Base-by-base conservation (phyloP, 2,888 invertebrate genomes). In the Lasioglossum zephyrum region DNA sequence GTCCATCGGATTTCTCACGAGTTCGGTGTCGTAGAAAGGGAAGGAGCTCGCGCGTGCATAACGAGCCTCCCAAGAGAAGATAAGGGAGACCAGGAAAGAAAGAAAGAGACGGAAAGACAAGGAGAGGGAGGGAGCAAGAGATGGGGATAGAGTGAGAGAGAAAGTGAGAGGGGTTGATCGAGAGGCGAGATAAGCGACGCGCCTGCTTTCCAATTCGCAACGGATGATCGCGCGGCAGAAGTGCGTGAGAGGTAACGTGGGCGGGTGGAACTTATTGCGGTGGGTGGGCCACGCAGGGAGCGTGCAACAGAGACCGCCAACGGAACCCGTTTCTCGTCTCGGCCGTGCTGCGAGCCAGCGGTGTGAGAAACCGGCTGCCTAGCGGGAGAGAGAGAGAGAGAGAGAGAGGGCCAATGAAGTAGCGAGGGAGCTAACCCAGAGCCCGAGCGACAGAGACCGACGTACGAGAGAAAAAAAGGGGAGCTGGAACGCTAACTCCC, bases 251-350 rank as follows among this genome's bases (percentile, higher is more conserved):
- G 90, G 89, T 89, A 90, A 91, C 91, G 93, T 93, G 93, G 93
- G 93, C 92, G 93, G 92, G 92, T 92, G 93, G 89, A 91, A 93
- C 91, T 90, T 92, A 91, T 91, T 91, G 89, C 89, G 87, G 92
- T 93, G 93, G 93, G 93, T 92, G 92, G 92, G 89, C 91, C 89
- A 86, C 87, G 82, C 77, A 88, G 87, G 77, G 85, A 83, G 77
- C 84, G 88, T 81, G 84, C 79, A 78, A 85, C 84, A 85, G 85
- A 87, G 91, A 85, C 70, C 81, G 84, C 77, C 73, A 69, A 78
- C 81, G 80, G 70, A 63, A 73, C 82, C 81, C 84, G 87, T 81
- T 80, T 87, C 73, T 49, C 77, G 63, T 49, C 69, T 49, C 77
- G 39, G 69, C 66, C 57, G 72, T 72, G 16, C 4, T 72, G 36